A percentile compares a stretch with the other conserved stretches of the same genome.
These are phyloP conservation scores for Vespertilio murinus DNA, from an alignment of 2,797 vertebrate genomes.

Conservation along the genomic window DNA sequence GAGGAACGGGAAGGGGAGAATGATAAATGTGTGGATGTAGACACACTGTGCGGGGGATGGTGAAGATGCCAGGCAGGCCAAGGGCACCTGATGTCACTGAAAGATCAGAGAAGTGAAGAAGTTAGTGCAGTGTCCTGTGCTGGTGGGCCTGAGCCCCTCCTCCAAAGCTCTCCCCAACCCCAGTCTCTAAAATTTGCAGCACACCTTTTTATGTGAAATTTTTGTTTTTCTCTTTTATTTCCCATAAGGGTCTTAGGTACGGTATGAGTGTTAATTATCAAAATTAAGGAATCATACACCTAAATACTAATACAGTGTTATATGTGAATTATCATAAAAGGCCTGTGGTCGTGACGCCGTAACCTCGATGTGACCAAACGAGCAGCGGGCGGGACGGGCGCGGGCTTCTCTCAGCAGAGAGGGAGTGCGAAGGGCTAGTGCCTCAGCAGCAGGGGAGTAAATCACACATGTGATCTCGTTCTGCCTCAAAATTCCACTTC, in stretches of 20 bases:
- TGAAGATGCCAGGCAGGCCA: rapidly evolving
- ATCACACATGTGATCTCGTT: neutral
- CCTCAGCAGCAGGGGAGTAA: neutral
- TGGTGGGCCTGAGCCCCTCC: neutral
- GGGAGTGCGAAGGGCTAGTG: too few relatives aligned
- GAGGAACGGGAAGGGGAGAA: neutral
- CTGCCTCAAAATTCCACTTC: neutral
- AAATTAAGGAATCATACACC: neutral
- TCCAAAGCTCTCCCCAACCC: too few relatives aligned
- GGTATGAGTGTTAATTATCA: neutral
- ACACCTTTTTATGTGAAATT: neutral
- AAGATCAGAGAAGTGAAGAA: rapidly evolving
- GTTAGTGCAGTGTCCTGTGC: neutral
- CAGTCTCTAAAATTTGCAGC: neutral
- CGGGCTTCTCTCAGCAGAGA: too few relatives aligned
- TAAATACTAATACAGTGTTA: neutral
- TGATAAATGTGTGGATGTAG: rapidly evolving
- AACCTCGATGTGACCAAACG: too few relatives aligned
- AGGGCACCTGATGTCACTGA: rapidly evolving
- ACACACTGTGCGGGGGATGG: rapidly evolving
- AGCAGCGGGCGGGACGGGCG: too few relatives aligned
- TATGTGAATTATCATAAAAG: neutral
- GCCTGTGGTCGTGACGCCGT: too few relatives aligned
- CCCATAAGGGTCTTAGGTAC: neutral
- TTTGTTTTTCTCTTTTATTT: neutral